Evolutionary conservation across 1,140 invertebrate species (phyloP), one percentile per base, ranked within the genome.

Genomic region (Bombus consobrinus): DNA sequence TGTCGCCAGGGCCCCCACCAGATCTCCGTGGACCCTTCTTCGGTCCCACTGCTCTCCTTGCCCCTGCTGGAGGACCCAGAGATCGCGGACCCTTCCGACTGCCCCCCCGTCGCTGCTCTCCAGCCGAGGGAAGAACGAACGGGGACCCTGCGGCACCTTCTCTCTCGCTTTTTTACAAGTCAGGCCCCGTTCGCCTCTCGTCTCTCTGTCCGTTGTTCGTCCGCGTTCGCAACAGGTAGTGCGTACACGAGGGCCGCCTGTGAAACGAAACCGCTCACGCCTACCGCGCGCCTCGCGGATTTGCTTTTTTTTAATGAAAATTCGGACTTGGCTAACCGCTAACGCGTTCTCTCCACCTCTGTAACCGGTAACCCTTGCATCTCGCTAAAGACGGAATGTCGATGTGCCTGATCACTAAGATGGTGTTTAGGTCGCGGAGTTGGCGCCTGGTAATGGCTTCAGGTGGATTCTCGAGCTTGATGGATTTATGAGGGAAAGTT

Each of bases 1-100:
- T 95, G 90, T 96, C 95, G 92, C 94, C 93, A 94, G 92, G 91
- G 83, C 85, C 86, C 81, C 75, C 83, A 43, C 81, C 79, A 68
- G 57, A 68, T 64, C 64, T 69, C 71, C 39, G 47, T 71, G 81
- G 80, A 71, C 87, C 81, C 84, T 80, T 81, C 83, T 77, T 75
- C 62, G 59, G 76, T 85, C 72, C 72, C 39, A 69, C 84, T 53
- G 75, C 77, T 71, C 86, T 80, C 85, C 76, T 66, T 32, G 68
- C 73, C 68, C 73, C 73, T 53, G 28, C 22, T 66, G 71, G 25
- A 75, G 84, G 85, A 77, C 84, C 87, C 78, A 80, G 83, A 85
- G 87, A 78, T 81, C 85, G 76, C 77, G 87, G 87, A 89, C 84
- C 84, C 84, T 80, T 83, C 81, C 80, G 88, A 68, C 41, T 83